Conservation (phyloP, 1,140 invertebrate genomes). For the Oncopeltus fasciatus region DNA sequence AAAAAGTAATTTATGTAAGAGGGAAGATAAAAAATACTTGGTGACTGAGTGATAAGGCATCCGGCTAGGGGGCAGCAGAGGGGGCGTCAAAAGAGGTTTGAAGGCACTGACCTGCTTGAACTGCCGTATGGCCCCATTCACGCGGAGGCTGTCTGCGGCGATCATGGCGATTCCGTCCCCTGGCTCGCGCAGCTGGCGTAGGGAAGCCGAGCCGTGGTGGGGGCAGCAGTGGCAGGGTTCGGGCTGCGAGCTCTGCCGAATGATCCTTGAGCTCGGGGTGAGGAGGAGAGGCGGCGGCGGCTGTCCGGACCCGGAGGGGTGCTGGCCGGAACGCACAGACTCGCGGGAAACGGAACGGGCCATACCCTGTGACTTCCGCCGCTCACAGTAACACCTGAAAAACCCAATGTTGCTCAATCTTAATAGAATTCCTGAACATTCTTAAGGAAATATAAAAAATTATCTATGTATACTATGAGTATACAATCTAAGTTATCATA, state of each 20-base stretch:
- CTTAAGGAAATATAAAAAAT: no score
- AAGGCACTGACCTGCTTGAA: constrained; percentile 90
- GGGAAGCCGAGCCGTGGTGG: constrained; percentile 49
- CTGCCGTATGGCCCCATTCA: constrained; percentile 90
- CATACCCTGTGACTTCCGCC: constrained; percentile 31
- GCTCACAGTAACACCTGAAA: constrained; percentile 19
- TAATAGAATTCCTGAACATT: no score
- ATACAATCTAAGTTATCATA: no score
- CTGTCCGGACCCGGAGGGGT: no score
- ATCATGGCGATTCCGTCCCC: constrained; percentile 86
- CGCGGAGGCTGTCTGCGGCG: constrained; percentile 87
- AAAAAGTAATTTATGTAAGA: no score
- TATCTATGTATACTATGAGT: no score
- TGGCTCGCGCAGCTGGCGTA: constrained; percentile 66
- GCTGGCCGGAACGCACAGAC: constrained; percentile 33
- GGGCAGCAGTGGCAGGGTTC: constrained; percentile 41
- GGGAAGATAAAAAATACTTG: no score
- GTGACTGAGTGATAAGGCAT: no score
- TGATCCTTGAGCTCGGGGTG: constrained; percentile 56
- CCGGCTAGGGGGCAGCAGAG: no score
- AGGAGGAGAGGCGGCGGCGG: constrained; percentile 47
- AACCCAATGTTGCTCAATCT: constrained; percentile 24
- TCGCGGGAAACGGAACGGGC: constrained; percentile 36
- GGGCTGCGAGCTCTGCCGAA: constrained; percentile 80
- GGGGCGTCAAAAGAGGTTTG: no score